These are phyloP conservation scores for Catocala fraxini DNA, from an alignment of 2,888 invertebrate species.

Conservation along the genomic window DNA sequence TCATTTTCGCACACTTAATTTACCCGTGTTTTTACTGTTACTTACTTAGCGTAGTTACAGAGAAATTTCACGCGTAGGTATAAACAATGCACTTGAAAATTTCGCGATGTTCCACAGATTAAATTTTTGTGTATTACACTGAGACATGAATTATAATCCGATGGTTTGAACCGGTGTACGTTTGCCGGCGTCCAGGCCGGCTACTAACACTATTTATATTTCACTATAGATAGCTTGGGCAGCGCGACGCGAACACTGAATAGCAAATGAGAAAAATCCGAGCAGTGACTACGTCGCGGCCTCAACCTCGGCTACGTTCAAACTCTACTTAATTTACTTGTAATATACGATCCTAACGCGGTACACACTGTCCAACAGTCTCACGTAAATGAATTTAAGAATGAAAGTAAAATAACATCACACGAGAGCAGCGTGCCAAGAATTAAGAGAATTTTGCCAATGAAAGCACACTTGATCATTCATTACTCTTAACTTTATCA, in stretches of 20 bases:
- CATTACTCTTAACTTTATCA: slow-evolving; percentile 15
- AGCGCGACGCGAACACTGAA: slow-evolving; percentile 70
- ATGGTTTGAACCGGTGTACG: slow-evolving; percentile 51
- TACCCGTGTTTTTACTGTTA: slow-evolving; percentile 7
- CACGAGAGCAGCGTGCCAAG: slow-evolving; percentile 43
- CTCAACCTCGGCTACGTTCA: slow-evolving; percentile 44
- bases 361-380: slow-evolving; percentile 15
- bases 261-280: slow-evolving; percentile 80
- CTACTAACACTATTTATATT: slow-evolving; percentile 72
- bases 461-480: slow-evolving; percentile 31
- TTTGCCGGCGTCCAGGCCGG: slow-evolving; percentile 63
- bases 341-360: slow-evolving; percentile 14
- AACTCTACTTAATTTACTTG: slow-evolving; percentile 34
- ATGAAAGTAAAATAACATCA: slow-evolving; percentile 52
- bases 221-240: slow-evolving; percentile 71
- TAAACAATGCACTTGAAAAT: slow-evolving; percentile 27
- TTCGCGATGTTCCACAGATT: neutral
- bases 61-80: slow-evolving; percentile 8
- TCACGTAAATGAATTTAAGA: slow-evolving; percentile 45
- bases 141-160: slow-evolving; percentile 25
- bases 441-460: slow-evolving; percentile 46
- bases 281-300: slow-evolving; percentile 56
- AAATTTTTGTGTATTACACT: slow-evolving; percentile 9
- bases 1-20: slow-evolving; percentile 2
- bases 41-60: slow-evolving; percentile 9